Evolutionary conservation across 1,140 invertebrate genomes (phyloP).

Genomic region (Laupala kohalensis): DNA sequence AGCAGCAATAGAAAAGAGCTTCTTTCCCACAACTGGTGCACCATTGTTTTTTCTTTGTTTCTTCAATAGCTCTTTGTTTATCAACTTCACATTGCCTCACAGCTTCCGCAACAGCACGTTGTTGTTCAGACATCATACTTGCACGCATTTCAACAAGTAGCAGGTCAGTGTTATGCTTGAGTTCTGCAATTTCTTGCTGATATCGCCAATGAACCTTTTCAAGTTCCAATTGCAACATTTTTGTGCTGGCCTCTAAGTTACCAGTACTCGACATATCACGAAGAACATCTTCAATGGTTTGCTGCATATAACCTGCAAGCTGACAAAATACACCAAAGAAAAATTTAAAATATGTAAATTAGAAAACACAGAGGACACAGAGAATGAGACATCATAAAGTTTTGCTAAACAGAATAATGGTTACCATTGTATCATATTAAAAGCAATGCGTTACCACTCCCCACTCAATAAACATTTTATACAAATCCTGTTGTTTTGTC

Average conservation of each 20-base stretch:
- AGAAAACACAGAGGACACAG: no score
- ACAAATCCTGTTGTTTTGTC: no score
- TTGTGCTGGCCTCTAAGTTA: conserved; percentile 38
- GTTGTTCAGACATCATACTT: conserved; percentile 49
- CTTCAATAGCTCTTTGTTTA: conserved; percentile 46
- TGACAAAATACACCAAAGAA: no score
- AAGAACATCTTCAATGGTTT: conserved; percentile 41
- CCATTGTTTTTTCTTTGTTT: conserved; percentile 75
- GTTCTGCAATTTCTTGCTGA: conserved; percentile 43
- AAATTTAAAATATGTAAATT: background rate
- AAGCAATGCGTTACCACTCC: no score
- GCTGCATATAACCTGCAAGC: conserved; percentile 39
- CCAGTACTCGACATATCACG: conserved; percentile 32
- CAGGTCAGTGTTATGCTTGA: conserved; percentile 39
- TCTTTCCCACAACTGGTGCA: conserved; percentile 75
- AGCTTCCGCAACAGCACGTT: conserved; percentile 41
- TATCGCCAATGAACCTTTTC: conserved; percentile 50
- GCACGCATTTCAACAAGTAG: conserved; percentile 46
- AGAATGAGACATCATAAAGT: no score
- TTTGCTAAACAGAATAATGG: no score
- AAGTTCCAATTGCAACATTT: conserved; percentile 43
- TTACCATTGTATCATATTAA: no score
- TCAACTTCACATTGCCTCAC: conserved; percentile 46
- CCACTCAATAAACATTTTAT: no score
- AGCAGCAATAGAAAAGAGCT: conserved; percentile 84